phyloP scores from a whole-genome alignment of 64 coral and sea anemone species.

The Astreopora myriophthalma region DNA sequence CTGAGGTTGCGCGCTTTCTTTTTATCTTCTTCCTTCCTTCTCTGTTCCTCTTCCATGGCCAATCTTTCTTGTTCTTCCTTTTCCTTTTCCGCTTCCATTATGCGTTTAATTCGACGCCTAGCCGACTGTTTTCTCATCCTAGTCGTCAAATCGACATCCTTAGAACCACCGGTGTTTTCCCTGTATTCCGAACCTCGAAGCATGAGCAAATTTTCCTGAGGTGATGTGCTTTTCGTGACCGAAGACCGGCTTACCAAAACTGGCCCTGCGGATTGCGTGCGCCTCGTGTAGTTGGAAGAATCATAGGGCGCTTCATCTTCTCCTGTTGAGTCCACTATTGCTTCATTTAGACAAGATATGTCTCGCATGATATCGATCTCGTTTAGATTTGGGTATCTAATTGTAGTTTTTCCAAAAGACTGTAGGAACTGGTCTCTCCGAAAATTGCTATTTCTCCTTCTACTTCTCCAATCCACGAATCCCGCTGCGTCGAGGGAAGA shows the following conservation, averaged over 20 bases:
- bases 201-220: slow-evolving; percentile 15
- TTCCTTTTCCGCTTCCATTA: slow-evolving; percentile 67
- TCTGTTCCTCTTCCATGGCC: background rate
- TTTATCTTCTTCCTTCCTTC: background rate
- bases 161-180: background rate
- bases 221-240: background rate
- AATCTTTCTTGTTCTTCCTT: slow-evolving; percentile 36
- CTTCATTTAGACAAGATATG: background rate
- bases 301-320: background rate
- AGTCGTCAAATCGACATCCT: slow-evolving; percentile 15
- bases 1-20: background rate
- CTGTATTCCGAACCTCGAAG: slow-evolving; percentile 65
- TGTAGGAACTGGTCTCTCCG: slow-evolving; percentile 62
- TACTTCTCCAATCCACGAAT: background rate
- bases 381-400: slow-evolving; percentile 51
- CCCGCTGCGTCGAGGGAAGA: background rate
- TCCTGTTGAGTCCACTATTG: background rate
- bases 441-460: slow-evolving; percentile 36
- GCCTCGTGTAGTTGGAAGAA: background rate
- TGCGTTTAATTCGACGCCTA: slow-evolving; percentile 71
- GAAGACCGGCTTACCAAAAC: background rate
- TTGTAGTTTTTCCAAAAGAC: slow-evolving; percentile 77
- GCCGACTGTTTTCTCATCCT: slow-evolving; percentile 77
- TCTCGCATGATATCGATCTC: slow-evolving; percentile 35
- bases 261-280: background rate